Base-by-base conservation (phyloP, 2,888 invertebrate species). In the Lapara coniferarum region DNA sequence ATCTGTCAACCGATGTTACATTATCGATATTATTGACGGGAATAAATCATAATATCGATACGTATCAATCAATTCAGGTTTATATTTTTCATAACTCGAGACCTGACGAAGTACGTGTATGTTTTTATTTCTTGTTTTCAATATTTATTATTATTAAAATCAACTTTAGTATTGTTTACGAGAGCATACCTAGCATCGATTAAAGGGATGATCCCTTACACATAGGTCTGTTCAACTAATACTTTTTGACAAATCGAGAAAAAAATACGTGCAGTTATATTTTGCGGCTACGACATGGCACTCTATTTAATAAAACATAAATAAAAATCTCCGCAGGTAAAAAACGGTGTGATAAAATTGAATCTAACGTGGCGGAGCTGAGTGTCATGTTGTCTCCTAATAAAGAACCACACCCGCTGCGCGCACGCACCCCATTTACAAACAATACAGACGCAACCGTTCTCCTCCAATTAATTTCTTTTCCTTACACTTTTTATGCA, bases 1-100 rank as follows among this genome's bases (percentile, higher is more conserved):
- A 92, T 92, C 92, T 92, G 92, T 93, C 92, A 90, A 87, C 88
- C 86, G 80, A 84, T 85, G 87, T 89, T 89, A 89, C 89, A 85
- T 88, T 89, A 80, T 80, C 75, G 81, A 78, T 73, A 70, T 72
- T 68, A 71, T 73, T 75, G 80, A 80, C 79, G 79, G 81, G 84
- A 85, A 87, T 88, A 85, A 85, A 85, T 85, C 85, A 84, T 81
- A 81, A 80, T 77, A 80, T 76, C 78, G 79, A 82, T 66, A 66
- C 78, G 59, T 63, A 56, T 69, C 69, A 51, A 63, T 69, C 49
- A 30, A 46, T 73, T 71, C 72, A 71, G 75, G 78, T 79, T 76
- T 75, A 37, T 37, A 37, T 6, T 37, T 37, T 37, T 37, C 37
- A 37, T 37, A 37, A 37, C 37, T 37, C 8, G 37, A 37, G 37